Conservation (phyloP, 2,888 invertebrate species). For the Nebria brevicollis region DNA sequence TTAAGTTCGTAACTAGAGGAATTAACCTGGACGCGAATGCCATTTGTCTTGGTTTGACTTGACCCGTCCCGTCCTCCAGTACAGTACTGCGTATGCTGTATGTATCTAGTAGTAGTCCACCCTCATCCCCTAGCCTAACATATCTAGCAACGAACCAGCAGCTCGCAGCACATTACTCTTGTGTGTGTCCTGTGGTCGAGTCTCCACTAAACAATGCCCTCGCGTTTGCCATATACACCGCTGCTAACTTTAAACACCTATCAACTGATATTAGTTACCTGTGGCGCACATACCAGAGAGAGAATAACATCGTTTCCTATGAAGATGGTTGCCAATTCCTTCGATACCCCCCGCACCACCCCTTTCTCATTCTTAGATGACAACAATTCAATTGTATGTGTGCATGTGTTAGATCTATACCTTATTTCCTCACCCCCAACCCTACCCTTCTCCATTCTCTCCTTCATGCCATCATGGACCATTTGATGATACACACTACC, state of each 20-base stretch:
- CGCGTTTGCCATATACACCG: slow-evolving; percentile 45
- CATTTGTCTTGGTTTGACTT: slow-evolving; percentile 64
- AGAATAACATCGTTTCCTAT: not conserved
- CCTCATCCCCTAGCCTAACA: slow-evolving; percentile 49
- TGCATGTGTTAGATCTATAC: not conserved
- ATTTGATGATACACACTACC: not conserved
- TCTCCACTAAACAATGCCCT: slow-evolving; percentile 62
- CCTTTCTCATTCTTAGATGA: not conserved
- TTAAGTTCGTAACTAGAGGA: slow-evolving; percentile 61
- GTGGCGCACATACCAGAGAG: slow-evolving; percentile 42
- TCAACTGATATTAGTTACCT: slow-evolving; percentile 63
- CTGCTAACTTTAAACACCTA: slow-evolving; percentile 60
- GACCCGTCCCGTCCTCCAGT: slow-evolving; percentile 51
- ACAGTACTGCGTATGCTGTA: slow-evolving; percentile 24
- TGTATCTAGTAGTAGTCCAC: slow-evolving; percentile 16
- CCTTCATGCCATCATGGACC: not conserved
- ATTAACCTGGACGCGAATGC: slow-evolving; percentile 63
- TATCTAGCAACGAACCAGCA: slow-evolving; percentile 41
- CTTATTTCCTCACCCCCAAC: too few species aligned
- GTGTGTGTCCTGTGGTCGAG: slow-evolving; percentile 59
- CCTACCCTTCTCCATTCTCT: not conserved
- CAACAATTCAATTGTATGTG: slow-evolving; percentile 10
- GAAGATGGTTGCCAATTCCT: slow-evolving; percentile 16
- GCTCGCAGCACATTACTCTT: slow-evolving; percentile 58
- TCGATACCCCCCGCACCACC: not conserved